Evolutionary conservation across 2,888 invertebrate genomes (phyloP).

Genomic region (Drosophila kambysellisi): DNA sequence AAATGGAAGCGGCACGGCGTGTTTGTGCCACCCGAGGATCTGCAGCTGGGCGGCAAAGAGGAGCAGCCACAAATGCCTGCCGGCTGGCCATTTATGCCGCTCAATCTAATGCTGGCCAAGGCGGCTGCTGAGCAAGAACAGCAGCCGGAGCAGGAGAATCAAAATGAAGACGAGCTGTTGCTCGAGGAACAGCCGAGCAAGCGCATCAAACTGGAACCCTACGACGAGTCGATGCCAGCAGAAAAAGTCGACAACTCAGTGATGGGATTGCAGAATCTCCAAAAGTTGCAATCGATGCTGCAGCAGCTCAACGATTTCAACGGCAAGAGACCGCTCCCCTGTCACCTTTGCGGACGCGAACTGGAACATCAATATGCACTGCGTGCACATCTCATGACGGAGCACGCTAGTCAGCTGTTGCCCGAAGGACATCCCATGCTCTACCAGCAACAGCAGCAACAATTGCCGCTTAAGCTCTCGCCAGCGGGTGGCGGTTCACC

Average conservation of each 20-base stretch:
- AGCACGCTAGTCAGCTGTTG: conserved; percentile 76
- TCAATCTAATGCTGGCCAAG: conserved; percentile 89
- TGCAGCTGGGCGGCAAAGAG: conserved; percentile 47
- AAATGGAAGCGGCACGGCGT: conserved; percentile 97
- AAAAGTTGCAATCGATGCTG: conserved; percentile 96
- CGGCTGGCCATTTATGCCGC: conserved; percentile 86
- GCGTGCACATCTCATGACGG: conserved; percentile 85
- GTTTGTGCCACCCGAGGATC: conserved; percentile 87
- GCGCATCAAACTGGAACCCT: conserved; percentile 78
- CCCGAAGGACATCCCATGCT: conserved; percentile 62
- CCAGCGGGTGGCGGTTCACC: conserved; percentile 67
- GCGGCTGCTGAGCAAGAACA: conserved; percentile 61
- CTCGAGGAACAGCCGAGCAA: conserved; percentile 67
- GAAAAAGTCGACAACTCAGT: conserved; percentile 84
- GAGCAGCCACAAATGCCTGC: conserved; percentile 63
- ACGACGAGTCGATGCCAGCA: conserved; percentile 46
- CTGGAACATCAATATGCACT: conserved; percentile 90
- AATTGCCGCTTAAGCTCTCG: conserved; percentile 74
- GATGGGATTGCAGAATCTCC: conserved; percentile 92
- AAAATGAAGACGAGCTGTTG: conserved; percentile 19
- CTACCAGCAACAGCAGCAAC: conserved; percentile 67
- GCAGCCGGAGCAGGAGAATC: conserved; percentile 36
- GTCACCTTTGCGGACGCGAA: conserved; percentile 90
- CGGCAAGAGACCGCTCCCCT: conserved; percentile 87
- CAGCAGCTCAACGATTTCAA: conserved; percentile 94